A percentile compares a stretch with the other conserved stretches of the same genome.
Evolutionary conservation across 2,113 vertebrate species (phyloP).

Genomic region (Pseudolaguvia tuberculata): DNA sequence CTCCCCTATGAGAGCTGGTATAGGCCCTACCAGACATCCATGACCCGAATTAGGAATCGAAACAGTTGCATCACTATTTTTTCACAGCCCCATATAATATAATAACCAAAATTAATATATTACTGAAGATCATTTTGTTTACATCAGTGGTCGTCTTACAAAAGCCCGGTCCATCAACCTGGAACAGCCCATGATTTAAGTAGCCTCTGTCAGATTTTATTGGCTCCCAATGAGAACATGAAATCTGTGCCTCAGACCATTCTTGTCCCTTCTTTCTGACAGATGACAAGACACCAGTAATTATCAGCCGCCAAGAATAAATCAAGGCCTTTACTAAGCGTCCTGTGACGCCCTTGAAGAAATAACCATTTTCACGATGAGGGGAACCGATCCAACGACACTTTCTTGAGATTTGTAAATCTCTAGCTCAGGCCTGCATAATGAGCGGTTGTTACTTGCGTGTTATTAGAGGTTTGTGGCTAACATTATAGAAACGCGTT

Average conservation of each 20-base stretch:
- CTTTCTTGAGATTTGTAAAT: conserved; percentile 74
- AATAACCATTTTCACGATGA: conserved; percentile 69
- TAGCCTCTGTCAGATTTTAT: conserved; percentile 68
- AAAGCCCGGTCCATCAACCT: conserved; percentile 37
- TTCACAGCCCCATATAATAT: no score
- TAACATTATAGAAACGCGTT: conserved; percentile 71
- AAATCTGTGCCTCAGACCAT: conserved; percentile 65
- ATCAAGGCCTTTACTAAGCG: conserved; percentile 68
- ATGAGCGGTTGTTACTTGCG: conserved; percentile 70
- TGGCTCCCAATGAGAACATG: conserved; percentile 60
- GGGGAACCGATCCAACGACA: conserved; percentile 56
- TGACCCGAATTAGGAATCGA: no score
- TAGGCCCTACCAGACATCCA: no score
- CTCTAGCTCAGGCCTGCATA: conserved; percentile 66
- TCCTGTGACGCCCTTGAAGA: conserved; percentile 57
- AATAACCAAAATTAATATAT: not conserved
- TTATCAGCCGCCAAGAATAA: conserved; percentile 73
- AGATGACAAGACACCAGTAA: conserved; percentile 72
- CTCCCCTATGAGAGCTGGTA: no score
- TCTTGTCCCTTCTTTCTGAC: conserved; percentile 67
- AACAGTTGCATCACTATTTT: no score
- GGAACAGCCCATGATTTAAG: conserved; percentile 58
- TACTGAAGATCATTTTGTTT: not conserved
- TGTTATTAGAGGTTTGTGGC: conserved; percentile 76
- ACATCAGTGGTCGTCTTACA: conserved; percentile 18